Conservation (phyloP, 1,140 invertebrate genomes). For the Lordiphosa collinella region DNA sequence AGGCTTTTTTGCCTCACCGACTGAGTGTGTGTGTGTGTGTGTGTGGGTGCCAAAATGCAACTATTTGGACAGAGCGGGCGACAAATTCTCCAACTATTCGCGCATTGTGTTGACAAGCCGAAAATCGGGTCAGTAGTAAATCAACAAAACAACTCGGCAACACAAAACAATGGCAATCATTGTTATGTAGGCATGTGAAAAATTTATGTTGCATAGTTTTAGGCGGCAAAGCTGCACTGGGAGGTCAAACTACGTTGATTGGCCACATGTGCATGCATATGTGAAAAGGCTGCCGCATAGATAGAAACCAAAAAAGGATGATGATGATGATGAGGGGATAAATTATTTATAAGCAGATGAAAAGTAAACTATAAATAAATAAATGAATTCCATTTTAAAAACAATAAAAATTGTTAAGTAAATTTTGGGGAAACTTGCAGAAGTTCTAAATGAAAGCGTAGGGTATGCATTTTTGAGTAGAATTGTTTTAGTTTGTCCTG, state of each 20-base stretch:
- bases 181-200: slow-evolving; percentile 60
- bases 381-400: too few relatives aligned
- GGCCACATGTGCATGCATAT: slow-evolving; percentile 4
- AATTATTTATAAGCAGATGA: slow-evolving; percentile 7
- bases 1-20: slow-evolving; percentile 1
- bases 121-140: slow-evolving; percentile 73
- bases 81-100: slow-evolving; percentile 48
- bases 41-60: slow-evolving; percentile 54
- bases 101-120: slow-evolving; percentile 62
- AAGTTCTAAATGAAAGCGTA: too few relatives aligned
- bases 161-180: slow-evolving; percentile 64
- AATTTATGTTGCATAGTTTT: slow-evolving; percentile 65
- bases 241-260: slow-evolving; percentile 1
- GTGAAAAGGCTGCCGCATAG: background rate
- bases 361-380: slow-evolving; percentile 8
- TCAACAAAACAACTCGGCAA: slow-evolving; percentile 58
- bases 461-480: too few relatives aligned
- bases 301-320: slow-evolving; percentile 1
- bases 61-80: slow-evolving; percentile 65
- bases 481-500: too few relatives aligned
- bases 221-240: slow-evolving; percentile 18
- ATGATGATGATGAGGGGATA: slow-evolving; percentile 1
- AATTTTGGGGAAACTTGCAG: too few relatives aligned
- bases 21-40: slow-evolving; percentile 20
- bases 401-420: too few relatives aligned